These are phyloP conservation scores for Torymus texanus DNA, from an alignment of 2,888 invertebrate genomes.

Conservation along the genomic window DNA sequence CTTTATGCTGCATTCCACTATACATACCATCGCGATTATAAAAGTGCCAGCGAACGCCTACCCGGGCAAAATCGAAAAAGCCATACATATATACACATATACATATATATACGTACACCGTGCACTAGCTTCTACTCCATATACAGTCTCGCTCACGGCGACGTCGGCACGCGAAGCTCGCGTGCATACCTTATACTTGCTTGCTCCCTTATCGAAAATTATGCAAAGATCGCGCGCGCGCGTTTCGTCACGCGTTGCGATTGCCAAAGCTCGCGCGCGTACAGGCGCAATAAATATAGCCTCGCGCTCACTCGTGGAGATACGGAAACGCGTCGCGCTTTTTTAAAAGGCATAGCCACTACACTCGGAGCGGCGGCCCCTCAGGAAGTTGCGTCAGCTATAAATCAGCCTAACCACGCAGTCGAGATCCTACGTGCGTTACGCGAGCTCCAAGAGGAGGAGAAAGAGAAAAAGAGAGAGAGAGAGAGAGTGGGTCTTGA, in stretches of 20 bases:
- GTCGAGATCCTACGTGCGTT: slow-evolving; percentile 56
- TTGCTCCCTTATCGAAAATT: slow-evolving; percentile 48
- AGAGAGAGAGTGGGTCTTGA: not conserved
- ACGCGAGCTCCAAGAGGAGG: slow-evolving; percentile 46
- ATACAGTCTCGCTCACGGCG: not conserved
- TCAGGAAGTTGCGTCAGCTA: slow-evolving; percentile 55
- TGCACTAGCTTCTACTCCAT: too few relatives aligned
- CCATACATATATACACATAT: too few relatives aligned
- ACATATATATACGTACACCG: too few relatives aligned
- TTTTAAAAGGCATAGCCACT: slow-evolving; percentile 14
- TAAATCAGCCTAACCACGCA: slow-evolving; percentile 53
- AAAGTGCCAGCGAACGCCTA: too few relatives aligned
- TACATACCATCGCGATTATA: too few relatives aligned
- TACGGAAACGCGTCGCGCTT: slow-evolving; percentile 51
- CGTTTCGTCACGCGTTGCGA: slow-evolving; percentile 43
- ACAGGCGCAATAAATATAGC: not conserved
- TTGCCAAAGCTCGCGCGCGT: slow-evolving; percentile 24
- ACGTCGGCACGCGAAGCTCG: not conserved
- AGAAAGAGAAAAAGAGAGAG: slow-evolving; percentile 6
- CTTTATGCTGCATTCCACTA: too few relatives aligned
- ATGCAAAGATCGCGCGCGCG: slow-evolving; percentile 43
- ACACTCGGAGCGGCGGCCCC: not conserved
- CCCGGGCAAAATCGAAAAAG: too few relatives aligned
- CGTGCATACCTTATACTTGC: not conserved
- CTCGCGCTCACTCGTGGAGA: slow-evolving; percentile 23